Base-by-base conservation (phyloP, 1,140 invertebrate species). In the Chironomus tepperi region DNA sequence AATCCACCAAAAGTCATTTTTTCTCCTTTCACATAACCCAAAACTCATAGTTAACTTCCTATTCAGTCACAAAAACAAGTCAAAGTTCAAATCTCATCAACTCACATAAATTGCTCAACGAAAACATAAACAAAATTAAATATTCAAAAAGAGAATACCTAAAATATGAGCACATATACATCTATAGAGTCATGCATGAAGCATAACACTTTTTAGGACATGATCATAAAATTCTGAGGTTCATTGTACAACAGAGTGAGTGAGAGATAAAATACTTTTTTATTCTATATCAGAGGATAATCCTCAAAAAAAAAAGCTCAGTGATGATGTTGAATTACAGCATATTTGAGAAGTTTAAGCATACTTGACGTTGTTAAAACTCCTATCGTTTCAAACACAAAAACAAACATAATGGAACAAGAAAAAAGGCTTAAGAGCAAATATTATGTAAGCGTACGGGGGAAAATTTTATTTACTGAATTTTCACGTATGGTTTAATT, bases 71-170 rank as follows among this genome's bases (percentile, higher is more conserved):
- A 34, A 2, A 34, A 1, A 1, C 24, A 2, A 34, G n/a, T n/a
- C 24, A 34, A 34, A 34, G 5, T 5, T 34, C 24, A 34, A 34
- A 34, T 34, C 24, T 5, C 24, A 34, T 34, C 24, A 34, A 34
- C 24, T 34, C n/a, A 15, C 47, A 57, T 3, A 47, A 57, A 34
- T 2, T 2, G 24, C 24, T 34, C 47, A 57, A 57, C 9, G 9
- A 57, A n/a, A 57, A 10, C 47, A 57, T 57, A 57, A 57, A 57
- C 47, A 57, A 57, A 57, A 57, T 57, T 57, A 57, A 57, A 57
- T n/a, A 15, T 57, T 57, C 47, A n/a, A 15, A n/a, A 15, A 12
- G 47, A n/a, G 8, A 57, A 57, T 57, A 57, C 15, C 47, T 57
- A 57, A 57, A 34, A 34, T 34, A n/a, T 57, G 47, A 15, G 5